Evolutionary conservation across 2,113 vertebrate genomes (phyloP).

Genomic region (Turnix velox): DNA sequence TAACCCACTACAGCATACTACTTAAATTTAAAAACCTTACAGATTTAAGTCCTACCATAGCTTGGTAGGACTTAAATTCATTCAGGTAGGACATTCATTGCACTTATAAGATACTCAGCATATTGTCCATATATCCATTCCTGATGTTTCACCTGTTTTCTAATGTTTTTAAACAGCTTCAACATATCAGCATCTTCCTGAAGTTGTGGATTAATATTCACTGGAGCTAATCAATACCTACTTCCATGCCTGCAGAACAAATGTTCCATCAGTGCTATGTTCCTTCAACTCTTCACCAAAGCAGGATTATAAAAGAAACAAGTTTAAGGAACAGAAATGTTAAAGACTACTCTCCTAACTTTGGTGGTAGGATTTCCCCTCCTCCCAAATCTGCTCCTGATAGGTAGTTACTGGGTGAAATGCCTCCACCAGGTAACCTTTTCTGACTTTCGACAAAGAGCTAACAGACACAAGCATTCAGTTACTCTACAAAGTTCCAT

Average conservation of each 20-base stretch:
- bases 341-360: neutral
- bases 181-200: neutral
- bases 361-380: neutral
- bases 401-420: neutral
- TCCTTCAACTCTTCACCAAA: neutral
- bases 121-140: neutral
- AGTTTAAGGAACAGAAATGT: neutral
- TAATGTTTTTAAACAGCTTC: neutral
- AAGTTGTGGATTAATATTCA: neutral
- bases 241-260: neutral
- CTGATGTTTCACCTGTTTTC: neutral
- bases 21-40: neutral
- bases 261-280: neutral
- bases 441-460: neutral
- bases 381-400: neutral
- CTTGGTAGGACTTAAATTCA: too few species aligned
- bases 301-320: neutral
- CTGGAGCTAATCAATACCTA: neutral
- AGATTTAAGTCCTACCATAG: neutral
- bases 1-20: neutral
- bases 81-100: too few species aligned
- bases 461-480: neutral
- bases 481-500: neutral
- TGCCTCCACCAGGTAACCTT: neutral
- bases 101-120: neutral